phyloP scores from a whole-genome alignment of 2,113 vertebrate species.

The Lasiurus cinereus region DNA sequence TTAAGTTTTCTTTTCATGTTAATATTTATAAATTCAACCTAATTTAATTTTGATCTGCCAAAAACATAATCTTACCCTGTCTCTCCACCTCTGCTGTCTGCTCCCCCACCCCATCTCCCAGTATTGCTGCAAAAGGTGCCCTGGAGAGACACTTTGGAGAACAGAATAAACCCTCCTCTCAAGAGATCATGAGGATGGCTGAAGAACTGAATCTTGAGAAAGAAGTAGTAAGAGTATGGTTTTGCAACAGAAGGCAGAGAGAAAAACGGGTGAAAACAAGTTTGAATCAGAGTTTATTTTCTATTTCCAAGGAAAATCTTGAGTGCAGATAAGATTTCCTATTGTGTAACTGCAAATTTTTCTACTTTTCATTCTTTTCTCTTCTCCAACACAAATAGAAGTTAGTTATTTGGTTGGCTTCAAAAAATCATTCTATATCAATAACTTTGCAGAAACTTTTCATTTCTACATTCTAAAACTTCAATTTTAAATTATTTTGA shows the following conservation, averaged over 20 bases:
- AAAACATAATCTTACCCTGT: slow-evolving; percentile 32
- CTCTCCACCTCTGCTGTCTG: neutral
- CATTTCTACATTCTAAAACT: neutral
- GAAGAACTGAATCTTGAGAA: slow-evolving; percentile 98
- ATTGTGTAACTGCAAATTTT: neutral
- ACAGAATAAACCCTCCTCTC: slow-evolving; percentile 97
- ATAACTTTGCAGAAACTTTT: neutral
- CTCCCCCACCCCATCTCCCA: slow-evolving; percentile 68
- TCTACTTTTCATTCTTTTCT: neutral
- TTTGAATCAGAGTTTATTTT: slow-evolving; percentile 94
- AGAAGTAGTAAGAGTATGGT: slow-evolving; percentile 99
- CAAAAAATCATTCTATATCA: slow-evolving; percentile 13
- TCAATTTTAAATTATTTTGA: slow-evolving; percentile 20
- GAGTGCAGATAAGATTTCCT: slow-evolving; percentile 89
- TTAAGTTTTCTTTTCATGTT: neutral
- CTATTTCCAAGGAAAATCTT: slow-evolving; percentile 92
- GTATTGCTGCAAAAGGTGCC: slow-evolving; percentile 97
- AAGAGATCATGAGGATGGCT: slow-evolving; percentile 97
- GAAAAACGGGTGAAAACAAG: slow-evolving; percentile 99
- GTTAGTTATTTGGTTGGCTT: neutral
- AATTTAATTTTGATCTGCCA: neutral
- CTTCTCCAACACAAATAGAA: slow-evolving; percentile 13
- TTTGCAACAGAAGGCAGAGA: slow-evolving; percentile 98
- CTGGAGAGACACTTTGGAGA: slow-evolving; percentile 96
- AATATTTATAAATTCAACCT: neutral